Evolutionary conservation across 2,113 vertebrate genomes (phyloP).

Genomic region (Craseonycteris thonglongyai): DNA sequence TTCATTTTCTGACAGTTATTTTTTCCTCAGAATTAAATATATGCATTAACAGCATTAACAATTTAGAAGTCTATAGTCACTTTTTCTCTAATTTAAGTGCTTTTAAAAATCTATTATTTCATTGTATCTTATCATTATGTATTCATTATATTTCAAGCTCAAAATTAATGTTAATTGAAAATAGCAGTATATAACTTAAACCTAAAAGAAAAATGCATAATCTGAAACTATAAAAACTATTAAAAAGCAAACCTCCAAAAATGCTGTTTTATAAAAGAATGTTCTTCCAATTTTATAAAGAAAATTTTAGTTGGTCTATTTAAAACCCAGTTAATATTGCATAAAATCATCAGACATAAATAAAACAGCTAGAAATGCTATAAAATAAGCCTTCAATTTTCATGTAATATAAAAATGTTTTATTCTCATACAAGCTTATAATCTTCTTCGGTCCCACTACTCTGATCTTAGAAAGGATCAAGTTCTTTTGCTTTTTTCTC

Average conservation of each 20-base stretch:
- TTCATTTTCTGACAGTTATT: conserved; percentile 1
- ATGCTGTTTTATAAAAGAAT: neutral
- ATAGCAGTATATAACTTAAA: conserved; percentile 6
- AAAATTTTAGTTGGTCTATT: conserved; percentile 4
- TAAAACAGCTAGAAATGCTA: neutral
- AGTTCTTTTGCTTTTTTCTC: conserved; percentile 5
- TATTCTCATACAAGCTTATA: neutral
- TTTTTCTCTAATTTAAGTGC: neutral
- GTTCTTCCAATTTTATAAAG: conserved; percentile 24
- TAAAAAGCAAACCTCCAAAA: neutral
- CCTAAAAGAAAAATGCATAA: neutral
- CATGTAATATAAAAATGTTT: conserved; percentile 12
- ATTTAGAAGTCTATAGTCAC: neutral
- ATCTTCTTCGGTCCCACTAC: conserved; percentile 1
- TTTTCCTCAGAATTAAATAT: neutral
- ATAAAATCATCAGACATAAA: conserved; percentile 3
- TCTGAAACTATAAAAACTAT: neutral
- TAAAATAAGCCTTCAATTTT: conserved; percentile 31
- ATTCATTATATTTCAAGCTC: conserved; percentile 33
- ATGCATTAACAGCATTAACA: neutral
- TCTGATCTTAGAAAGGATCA: conserved; percentile 24
- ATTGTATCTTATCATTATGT: neutral
- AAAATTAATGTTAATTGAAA: conserved; percentile 17
- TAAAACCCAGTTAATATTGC: neutral
- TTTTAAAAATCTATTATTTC: neutral